phyloP scores from a whole-genome alignment of 2,113 vertebrate species.

The Verasper variegatus region DNA sequence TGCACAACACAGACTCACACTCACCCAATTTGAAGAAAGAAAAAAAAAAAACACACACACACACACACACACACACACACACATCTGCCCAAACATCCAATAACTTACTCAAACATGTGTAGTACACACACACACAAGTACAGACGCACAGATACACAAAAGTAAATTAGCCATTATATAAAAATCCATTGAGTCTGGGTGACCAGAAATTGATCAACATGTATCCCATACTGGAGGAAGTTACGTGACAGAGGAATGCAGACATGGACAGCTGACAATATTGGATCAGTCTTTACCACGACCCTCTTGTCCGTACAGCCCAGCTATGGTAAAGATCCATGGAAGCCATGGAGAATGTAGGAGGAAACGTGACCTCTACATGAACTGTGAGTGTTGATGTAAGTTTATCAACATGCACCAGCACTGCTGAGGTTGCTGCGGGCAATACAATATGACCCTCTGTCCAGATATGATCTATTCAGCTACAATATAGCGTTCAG shows the following conservation, averaged over 20 bases:
- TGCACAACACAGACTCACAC: conserved; percentile 54
- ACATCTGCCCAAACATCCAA: not conserved
- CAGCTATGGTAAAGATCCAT: conserved; percentile 83
- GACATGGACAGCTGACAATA: conserved; percentile 82
- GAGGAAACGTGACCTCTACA: conserved; percentile 78
- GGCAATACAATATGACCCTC: conserved; percentile 73
- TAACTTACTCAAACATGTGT: conserved; percentile 37
- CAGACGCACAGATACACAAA: conserved; percentile 37
- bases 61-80: conserved; percentile 9
- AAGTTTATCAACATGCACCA: conserved; percentile 83
- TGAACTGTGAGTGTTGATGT: conserved; percentile 83
- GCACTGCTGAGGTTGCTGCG: conserved; percentile 82
- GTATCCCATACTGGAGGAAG: conserved; percentile 61
- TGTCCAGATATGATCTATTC: conserved; percentile 58
- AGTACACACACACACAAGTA: conserved; percentile 28
- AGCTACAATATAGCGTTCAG: conserved; percentile 43
- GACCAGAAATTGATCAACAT: conserved; percentile 62
- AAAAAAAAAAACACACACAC: not conserved
- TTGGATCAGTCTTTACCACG: conserved; percentile 82
- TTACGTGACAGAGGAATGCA: conserved; percentile 76
- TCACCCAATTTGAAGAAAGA: not conserved
- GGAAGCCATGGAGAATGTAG: conserved; percentile 79
- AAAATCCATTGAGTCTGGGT: conserved; percentile 61
- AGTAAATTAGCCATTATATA: conserved; percentile 47
- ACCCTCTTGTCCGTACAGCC: conserved; percentile 69